Conservation (phyloP, 2,888 invertebrate genomes). For the Polyploca ridens region DNA sequence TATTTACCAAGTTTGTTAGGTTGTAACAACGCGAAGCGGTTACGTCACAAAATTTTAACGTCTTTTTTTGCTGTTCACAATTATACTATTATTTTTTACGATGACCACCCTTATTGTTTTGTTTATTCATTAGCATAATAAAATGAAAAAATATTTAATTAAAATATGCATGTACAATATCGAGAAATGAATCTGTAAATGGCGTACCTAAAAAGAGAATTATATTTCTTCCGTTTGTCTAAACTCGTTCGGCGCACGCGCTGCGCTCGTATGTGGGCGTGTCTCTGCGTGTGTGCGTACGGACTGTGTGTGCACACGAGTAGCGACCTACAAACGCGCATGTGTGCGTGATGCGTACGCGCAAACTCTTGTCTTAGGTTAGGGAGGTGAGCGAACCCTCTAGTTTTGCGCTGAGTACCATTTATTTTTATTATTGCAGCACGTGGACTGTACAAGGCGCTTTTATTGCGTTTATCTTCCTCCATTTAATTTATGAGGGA, state of each 20-base stretch:
- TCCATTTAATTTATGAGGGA: slow-evolving; percentile 44
- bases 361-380: slow-evolving; percentile 82
- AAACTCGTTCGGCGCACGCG: slow-evolving; percentile 82
- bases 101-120: not conserved
- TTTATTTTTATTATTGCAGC: slow-evolving; percentile 82
- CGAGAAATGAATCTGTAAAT: slow-evolving; percentile 62
- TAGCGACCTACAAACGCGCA: slow-evolving; percentile 57
- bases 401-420: slow-evolving; percentile 73
- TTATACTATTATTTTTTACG: too few relatives aligned
- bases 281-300: slow-evolving; percentile 47
- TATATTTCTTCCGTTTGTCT: slow-evolving; percentile 84
- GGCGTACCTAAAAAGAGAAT: slow-evolving; percentile 79
- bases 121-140: not conserved
- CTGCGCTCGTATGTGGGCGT: slow-evolving; percentile 61
- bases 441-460: slow-evolving; percentile 71
- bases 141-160: not conserved
- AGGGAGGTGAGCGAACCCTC: slow-evolving; percentile 83
- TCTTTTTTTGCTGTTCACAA: not conserved
- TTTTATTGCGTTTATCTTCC: slow-evolving; percentile 75
- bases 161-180: slow-evolving; percentile 36
- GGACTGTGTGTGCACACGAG: slow-evolving; percentile 38
- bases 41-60: not conserved
- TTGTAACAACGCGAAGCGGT: not conserved
- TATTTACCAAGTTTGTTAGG: not conserved
- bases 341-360: slow-evolving; percentile 70